phyloP scores from a whole-genome alignment of 2,113 vertebrate genomes.

The Cottus gobio region DNA sequence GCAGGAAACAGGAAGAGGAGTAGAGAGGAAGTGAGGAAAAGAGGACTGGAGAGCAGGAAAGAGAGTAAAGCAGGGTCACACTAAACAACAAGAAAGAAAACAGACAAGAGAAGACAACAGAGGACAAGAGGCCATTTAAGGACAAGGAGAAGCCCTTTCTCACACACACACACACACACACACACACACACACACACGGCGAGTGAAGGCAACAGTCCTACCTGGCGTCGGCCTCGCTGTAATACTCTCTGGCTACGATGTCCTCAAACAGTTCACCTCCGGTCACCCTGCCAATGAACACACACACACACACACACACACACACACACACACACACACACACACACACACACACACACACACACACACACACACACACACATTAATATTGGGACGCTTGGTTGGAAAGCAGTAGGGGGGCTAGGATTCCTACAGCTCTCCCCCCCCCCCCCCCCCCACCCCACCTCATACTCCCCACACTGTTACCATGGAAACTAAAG shows the following conservation, averaged over 20 bases:
- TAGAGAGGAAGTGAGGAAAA: not conserved
- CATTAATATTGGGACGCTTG: not conserved
- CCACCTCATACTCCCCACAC: slow-evolving; percentile 28
- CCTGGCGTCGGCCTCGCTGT: slow-evolving; percentile 86
- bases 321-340: slow-evolving; percentile 41
- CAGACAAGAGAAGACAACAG: slow-evolving; percentile 21
- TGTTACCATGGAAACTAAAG: slow-evolving; percentile 77
- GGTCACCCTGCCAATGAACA: slow-evolving; percentile 78
- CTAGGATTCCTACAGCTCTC: not conserved
- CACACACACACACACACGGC: slow-evolving; percentile 11
- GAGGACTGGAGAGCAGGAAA: not conserved
- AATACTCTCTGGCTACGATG: slow-evolving; percentile 86
- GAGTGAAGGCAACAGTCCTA: slow-evolving; percentile 49
- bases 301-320: slow-evolving; percentile 39
- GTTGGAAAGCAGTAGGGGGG: not conserved
- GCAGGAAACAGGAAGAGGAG: not conserved
- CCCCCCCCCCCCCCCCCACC: slow-evolving; percentile 7
- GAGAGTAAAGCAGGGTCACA: slow-evolving; percentile 8
- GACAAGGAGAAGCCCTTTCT: slow-evolving; percentile 24
- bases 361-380: slow-evolving; percentile 37
- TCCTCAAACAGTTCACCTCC: slow-evolving; percentile 86
- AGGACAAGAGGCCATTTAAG: slow-evolving; percentile 23
- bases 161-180: not conserved
- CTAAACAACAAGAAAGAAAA: not conserved
- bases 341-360: slow-evolving; percentile 43